Evolutionary conservation across 2,888 invertebrate species (phyloP), one percentile per base, ranked within the genome.

Genomic region (Coenonympha glycerion): DNA sequence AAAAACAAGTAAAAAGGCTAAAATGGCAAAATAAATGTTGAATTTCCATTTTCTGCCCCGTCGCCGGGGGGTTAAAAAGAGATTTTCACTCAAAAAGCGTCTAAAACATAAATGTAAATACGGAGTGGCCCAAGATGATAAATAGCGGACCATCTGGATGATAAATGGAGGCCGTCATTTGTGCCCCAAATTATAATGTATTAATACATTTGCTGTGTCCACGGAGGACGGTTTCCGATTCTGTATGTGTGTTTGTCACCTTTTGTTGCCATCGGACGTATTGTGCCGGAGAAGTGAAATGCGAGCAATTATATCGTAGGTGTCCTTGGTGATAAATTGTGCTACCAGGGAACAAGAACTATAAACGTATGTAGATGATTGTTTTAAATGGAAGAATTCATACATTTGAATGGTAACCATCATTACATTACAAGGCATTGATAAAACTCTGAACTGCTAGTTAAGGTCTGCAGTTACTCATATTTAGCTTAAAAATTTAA

Each of bases 51-150:
- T 46, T 30, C 34, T 30, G 13, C 22, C 34, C 19, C 28, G 48
- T 52, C 41, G 41, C 49, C 11, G 18, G 36, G 34, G 30, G 46
- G 6, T 42, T 31, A 21, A 44, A 47, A 45, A 45, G 39, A 13
- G 28, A 47, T 45, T 49, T 53, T 42, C 47, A 52, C 9, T 18
- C 15, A 33, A 46, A 52, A 47, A 47, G 36, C 28, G 18, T 41
- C 37, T 30, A 44, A 50, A 58, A 64, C 64, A 65, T 68, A 65
- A 69, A 68, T 68, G 65, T 70, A 73, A 72, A 76, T 67, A 75
- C 61, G 58, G 55, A 62, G 59, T 59, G 55, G 59, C 57, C 63
- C 60, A 58, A 65, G 55, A 58, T 73, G 72, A 77, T 74, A 64
- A 71, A 76, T 60, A 56, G 49, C 57, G 51, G 57, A 39, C 60